Percentiles rank a stretch among this genome's conserved stretches.
Conservation (phyloP, 1,140 invertebrate species). For the Lordiphosa clarofinis region DNA sequence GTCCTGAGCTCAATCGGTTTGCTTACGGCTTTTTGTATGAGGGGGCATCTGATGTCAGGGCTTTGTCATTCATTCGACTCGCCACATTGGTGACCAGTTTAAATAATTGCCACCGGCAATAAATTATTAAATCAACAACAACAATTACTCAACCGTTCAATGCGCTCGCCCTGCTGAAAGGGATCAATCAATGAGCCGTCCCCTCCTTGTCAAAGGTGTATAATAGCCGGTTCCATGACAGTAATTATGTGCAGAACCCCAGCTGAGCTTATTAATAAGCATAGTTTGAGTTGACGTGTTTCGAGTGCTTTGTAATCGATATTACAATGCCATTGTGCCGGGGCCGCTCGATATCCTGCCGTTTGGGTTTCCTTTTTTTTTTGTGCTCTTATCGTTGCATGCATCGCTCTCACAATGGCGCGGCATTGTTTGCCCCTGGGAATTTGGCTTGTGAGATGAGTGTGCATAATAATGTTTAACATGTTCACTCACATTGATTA, state of each 20-base stretch:
- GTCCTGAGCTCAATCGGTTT: slow-evolving; percentile 8
- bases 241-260: slow-evolving; percentile 52
- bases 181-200: slow-evolving; percentile 57
- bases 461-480: slow-evolving; percentile 26
- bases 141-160: slow-evolving; percentile 63
- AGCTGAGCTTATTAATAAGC: slow-evolving; percentile 41
- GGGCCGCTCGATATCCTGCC: slow-evolving; percentile 28
- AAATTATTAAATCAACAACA: slow-evolving; percentile 77
- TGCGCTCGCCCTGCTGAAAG: slow-evolving; percentile 22
- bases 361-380: slow-evolving; percentile 41
- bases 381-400: slow-evolving; percentile 52
- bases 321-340: slow-evolving; percentile 72
- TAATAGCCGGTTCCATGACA: slow-evolving; percentile 69
- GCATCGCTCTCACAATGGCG: slow-evolving; percentile 40
- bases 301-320: slow-evolving; percentile 70
- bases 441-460: slow-evolving; percentile 32
- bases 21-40: slow-evolving; percentile 31
- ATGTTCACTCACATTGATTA: slow-evolving; percentile 16
- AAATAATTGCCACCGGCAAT: slow-evolving; percentile 62
- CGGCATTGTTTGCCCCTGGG: slow-evolving; percentile 33
- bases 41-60: slow-evolving; percentile 49
- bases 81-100: slow-evolving; percentile 32
- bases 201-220: slow-evolving; percentile 27
- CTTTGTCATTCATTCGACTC: slow-evolving; percentile 16
- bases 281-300: slow-evolving; percentile 31